Conservation (phyloP, 1,140 invertebrate species). For the Anthonomus grandis region DNA sequence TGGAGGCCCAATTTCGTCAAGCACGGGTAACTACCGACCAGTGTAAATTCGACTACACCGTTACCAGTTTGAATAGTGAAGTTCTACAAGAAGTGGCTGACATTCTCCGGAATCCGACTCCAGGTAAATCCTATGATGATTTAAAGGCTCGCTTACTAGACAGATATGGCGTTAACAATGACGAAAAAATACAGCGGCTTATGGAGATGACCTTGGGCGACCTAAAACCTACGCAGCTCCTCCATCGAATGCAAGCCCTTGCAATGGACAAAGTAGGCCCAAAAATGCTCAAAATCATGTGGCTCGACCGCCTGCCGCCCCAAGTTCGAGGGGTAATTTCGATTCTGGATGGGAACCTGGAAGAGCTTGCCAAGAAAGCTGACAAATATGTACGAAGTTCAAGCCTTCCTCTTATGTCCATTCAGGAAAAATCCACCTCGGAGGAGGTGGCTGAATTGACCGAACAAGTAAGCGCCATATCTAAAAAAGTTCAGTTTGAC, state of each 20-base stretch:
- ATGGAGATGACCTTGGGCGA: not conserved
- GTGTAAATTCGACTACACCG: not conserved
- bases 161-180: not conserved
- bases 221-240: not conserved
- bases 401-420: not conserved
- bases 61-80: not conserved
- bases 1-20: no score
- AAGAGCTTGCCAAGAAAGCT: constrained; percentile 23
- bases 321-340: constrained; percentile 9
- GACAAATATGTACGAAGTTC: constrained; percentile 7
- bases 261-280: not conserved
- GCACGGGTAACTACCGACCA: not conserved
- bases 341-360: constrained; percentile 4
- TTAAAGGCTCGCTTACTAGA: not conserved
- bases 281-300: not conserved
- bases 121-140: not conserved
- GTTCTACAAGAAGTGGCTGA: not conserved
- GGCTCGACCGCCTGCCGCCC: not conserved
- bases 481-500: not conserved
- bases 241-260: not conserved
- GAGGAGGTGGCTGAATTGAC: no score
- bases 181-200: not conserved
- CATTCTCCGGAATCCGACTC: not conserved
- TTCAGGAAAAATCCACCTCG: no score
- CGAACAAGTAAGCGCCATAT: no score